Evolutionary conservation across 2,888 invertebrate genomes (phyloP).

Genomic region (Gymnoscelis rufifasciata): DNA sequence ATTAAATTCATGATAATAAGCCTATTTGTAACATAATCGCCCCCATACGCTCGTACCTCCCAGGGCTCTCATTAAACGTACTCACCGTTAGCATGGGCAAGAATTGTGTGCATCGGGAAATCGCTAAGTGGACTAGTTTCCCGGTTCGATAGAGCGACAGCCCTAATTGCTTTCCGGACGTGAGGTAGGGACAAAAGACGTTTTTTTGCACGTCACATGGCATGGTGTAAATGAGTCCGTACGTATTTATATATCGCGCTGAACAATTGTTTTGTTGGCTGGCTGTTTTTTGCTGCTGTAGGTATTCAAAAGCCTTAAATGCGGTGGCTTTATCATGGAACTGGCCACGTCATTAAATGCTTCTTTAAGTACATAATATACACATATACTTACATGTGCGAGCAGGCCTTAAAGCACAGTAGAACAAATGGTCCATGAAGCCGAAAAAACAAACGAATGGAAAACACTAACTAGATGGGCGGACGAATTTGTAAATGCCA

Average conservation of each 20-base stretch:
- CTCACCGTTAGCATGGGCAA: constrained; percentile 34
- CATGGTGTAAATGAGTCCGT: constrained; percentile 5
- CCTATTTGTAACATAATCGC: constrained; percentile 16
- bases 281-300: neutral
- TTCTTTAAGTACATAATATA: too few species aligned
- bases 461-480: too few species aligned
- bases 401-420: too few species aligned
- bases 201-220: constrained; percentile 20
- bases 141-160: constrained; percentile 38
- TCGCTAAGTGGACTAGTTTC: constrained; percentile 49
- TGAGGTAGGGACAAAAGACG: constrained; percentile 20
- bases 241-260: neutral
- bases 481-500: too few species aligned
- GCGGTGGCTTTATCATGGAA: too few species aligned
- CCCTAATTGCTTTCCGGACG: constrained; percentile 42
- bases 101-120: constrained; percentile 40
- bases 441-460: too few species aligned
- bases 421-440: too few species aligned
- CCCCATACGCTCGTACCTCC: constrained; percentile 23
- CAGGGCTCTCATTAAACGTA: constrained; percentile 34
- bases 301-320: too few species aligned
- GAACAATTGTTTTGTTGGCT: neutral
- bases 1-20: constrained; percentile 14
- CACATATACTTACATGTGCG: too few species aligned
- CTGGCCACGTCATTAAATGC: too few species aligned